Evolutionary conservation across 2,113 vertebrate genomes (phyloP).

Genomic region (Laticauda laticaudata): DNA sequence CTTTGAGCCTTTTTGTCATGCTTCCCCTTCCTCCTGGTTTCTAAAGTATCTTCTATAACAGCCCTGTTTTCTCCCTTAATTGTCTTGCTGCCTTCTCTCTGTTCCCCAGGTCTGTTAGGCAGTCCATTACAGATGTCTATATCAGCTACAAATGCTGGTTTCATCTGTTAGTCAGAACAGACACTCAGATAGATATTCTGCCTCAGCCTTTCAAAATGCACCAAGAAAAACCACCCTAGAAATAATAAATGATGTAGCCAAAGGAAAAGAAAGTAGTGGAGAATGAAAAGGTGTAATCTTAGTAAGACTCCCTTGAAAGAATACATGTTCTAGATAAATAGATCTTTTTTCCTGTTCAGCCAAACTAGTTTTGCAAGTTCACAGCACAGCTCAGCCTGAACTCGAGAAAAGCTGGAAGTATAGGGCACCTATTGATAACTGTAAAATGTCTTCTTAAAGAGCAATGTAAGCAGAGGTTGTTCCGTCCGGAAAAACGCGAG

Average conservation of each 20-base stretch:
- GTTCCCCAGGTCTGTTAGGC: not conserved
- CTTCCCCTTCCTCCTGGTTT: not conserved
- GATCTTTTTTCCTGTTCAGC: not conserved
- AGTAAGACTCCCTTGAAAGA: not conserved
- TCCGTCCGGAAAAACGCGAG: too few species aligned
- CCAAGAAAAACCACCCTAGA: not conserved
- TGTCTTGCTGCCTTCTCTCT: not conserved
- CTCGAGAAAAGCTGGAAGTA: not conserved
- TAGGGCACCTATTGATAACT: not conserved
- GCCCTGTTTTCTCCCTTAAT: not conserved
- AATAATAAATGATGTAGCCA: not conserved
- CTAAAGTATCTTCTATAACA: not conserved
- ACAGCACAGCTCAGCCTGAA: not conserved
- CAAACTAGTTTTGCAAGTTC: not conserved
- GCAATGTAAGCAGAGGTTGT: not conserved
- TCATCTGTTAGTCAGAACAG: not conserved
- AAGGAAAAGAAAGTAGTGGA: not conserved
- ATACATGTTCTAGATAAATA: not conserved
- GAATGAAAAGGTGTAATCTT: not conserved
- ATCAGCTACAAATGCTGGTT: not conserved
- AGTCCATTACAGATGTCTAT: not conserved
- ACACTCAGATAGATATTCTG: not conserved
- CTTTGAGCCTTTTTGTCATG: not conserved
- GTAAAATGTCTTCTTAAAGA: not conserved
- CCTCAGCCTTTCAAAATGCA: not conserved